phyloP scores from a whole-genome alignment of 37 sponge, comb jelly and placozoan species.

The Amphimedon queenslandica region DNA sequence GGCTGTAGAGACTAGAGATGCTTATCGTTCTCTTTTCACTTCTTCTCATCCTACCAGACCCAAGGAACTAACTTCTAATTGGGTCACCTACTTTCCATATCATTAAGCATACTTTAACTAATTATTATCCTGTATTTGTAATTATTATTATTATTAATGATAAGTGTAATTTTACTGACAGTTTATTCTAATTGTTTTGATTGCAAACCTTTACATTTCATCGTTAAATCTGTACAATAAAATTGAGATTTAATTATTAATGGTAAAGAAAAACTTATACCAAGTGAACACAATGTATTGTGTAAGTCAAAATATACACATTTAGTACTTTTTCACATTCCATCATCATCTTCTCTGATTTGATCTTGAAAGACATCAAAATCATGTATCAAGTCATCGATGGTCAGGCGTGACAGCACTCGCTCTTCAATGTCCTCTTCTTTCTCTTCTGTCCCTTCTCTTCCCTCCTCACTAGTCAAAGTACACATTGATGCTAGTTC shows the following conservation, averaged over 20 bases:
- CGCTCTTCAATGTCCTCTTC: not conserved
- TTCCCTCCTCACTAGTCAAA: not conserved
- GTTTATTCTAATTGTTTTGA: no score
- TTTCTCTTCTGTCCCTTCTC: not conserved
- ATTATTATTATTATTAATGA: not conserved
- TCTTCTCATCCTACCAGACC: conserved; percentile 38
- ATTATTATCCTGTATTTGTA: not conserved
- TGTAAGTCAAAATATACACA: no score
- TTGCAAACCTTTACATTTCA: no score
- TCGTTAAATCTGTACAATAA: no score
- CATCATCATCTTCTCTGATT: not conserved
- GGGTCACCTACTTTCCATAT: conserved; percentile 86
- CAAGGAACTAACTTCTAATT: conserved; percentile 63
- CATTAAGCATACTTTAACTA: conserved; percentile 8
- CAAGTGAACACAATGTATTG: no score
- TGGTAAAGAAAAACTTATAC: no score
- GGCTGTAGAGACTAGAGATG: conserved; percentile 35
- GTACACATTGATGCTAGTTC: not conserved
- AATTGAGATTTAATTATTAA: no score
- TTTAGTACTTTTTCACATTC: no score
- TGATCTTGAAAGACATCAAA: not conserved
- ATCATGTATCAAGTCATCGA: not conserved
- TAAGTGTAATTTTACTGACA: no score
- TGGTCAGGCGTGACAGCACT: not conserved
- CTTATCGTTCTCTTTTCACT: conserved; percentile 79